Base-by-base conservation (phyloP, 2,113 vertebrate genomes). In the Erythrolamprus reginae region DNA sequence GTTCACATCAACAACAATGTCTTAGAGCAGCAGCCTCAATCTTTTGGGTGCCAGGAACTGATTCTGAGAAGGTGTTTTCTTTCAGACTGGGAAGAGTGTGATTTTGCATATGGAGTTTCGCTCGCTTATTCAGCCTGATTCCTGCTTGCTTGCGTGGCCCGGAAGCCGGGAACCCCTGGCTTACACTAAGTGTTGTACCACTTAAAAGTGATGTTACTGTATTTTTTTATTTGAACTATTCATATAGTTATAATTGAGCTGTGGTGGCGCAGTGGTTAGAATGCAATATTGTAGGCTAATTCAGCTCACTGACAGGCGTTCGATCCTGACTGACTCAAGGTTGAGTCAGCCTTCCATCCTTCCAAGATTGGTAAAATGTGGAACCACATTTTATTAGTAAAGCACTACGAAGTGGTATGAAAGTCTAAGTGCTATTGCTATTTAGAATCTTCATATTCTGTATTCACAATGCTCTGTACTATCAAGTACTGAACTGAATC, bases 301-400 rank as follows among this genome's bases (percentile, higher is more conserved):
- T 65, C 61, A 65, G 61, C 58, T 61, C 61, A 65, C 28, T 33
- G 28, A 28, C 28, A 33, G n/a, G 4, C n/a, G 61, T 58, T 58
- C 3, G 10, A n/a, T n/a, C 28, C 12, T 15, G 12, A 65, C 1
- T 0, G 12, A 4, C 28, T 65, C 0, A n/a, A 65, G 28, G 61
- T n/a, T 65, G 61, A 65, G 2, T 65, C 61, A 65, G 0, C 28
- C 61, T 65, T 58, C 24, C 24, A 26, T 58, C 56, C 56, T 58
- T n/a, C 61, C 28, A 65, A 65, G 61, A 13, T 65, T 15, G 28
- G 28, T 33, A 65, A 65, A 65, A 65, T 33, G 61, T 33, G 28
- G 61, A n/a, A 28, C 61, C 12, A n/a, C 26, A 65, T 26, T 65
- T n/a, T n/a, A n/a, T n/a, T n/a, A n/a, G 28, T 65, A 65, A 65